These are phyloP conservation scores for Chascanopsetta lugubris DNA, from an alignment of 2,113 vertebrate species.

Conservation along the genomic window DNA sequence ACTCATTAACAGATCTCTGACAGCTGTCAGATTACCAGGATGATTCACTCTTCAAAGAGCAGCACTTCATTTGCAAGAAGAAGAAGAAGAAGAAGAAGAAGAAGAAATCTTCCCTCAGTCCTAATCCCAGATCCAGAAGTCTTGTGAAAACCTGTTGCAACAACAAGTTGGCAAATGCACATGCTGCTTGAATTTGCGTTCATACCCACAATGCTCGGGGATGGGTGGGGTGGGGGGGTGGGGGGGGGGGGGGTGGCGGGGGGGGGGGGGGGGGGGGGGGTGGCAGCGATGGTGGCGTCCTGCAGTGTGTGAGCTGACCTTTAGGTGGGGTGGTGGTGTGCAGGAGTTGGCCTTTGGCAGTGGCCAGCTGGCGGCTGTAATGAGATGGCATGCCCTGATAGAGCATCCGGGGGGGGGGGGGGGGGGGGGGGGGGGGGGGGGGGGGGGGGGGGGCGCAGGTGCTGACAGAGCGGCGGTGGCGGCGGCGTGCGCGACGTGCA, in stretches of 20 bases:
- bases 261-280: too few relatives aligned
- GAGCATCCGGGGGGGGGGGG: slow-evolving; percentile 75
- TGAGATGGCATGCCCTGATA: slow-evolving; percentile 80
- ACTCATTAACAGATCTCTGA: slow-evolving; percentile 56
- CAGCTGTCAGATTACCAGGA: slow-evolving; percentile 54
- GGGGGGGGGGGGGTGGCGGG: too few relatives aligned
- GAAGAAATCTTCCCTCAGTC: not conserved
- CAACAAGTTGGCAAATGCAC: slow-evolving; percentile 12
- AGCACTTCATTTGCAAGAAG: slow-evolving; percentile 45
- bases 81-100: slow-evolving; percentile 35
- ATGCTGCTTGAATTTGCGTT: not conserved
- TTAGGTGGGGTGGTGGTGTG: slow-evolving; percentile 62
- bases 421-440: slow-evolving; percentile 60
- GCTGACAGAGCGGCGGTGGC: slow-evolving; percentile 64
- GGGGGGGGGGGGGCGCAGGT: slow-evolving; percentile 61
- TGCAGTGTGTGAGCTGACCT: slow-evolving; percentile 69
- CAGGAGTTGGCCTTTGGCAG: slow-evolving; percentile 71
- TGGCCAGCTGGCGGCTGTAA: slow-evolving; percentile 78
- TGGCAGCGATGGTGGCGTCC: slow-evolving; percentile 36
- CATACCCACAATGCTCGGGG: not conserved
- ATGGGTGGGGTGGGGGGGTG: too few relatives aligned
- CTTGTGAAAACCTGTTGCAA: slow-evolving; percentile 55
- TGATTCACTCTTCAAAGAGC: slow-evolving; percentile 48
- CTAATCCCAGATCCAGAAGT: slow-evolving; percentile 23
- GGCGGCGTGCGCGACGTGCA: not conserved